Conservation (phyloP, 1,140 invertebrate species). For the Centruroides sculpturatus region DNA sequence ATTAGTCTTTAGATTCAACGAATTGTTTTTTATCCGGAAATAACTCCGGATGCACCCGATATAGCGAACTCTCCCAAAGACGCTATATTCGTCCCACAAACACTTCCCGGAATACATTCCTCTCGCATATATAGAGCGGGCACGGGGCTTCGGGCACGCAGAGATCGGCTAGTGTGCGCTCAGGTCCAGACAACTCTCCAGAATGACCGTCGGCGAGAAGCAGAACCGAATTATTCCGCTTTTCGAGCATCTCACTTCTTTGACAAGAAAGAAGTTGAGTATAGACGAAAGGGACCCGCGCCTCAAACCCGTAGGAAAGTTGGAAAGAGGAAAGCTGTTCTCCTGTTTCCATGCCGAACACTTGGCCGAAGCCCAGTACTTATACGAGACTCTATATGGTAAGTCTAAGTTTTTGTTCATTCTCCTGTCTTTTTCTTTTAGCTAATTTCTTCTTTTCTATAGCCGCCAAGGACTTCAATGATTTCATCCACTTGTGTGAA, state of each 20-base stretch:
- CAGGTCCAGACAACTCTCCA: background rate
- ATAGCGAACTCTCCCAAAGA: too few species aligned
- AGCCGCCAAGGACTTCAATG: slow-evolving; percentile 9
- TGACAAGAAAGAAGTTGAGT: slow-evolving; percentile 1
- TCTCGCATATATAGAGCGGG: too few species aligned
- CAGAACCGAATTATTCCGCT: slow-evolving; percentile 6
- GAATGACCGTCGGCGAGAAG: slow-evolving; percentile 3
- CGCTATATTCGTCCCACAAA: too few species aligned
- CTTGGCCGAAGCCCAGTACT: slow-evolving; percentile 2
- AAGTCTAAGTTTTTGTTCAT: background rate
- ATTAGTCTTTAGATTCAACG: too few species aligned
- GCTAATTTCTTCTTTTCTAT: background rate
- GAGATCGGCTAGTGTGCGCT: background rate
- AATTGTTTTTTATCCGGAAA: too few species aligned
- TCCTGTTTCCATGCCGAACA: slow-evolving; percentile 9
- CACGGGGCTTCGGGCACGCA: too few species aligned
- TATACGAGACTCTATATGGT: slow-evolving; percentile 8
- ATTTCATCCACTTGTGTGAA: slow-evolving; percentile 7
- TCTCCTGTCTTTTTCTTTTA: background rate
- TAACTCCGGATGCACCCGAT: too few species aligned
- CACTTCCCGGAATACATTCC: too few species aligned
- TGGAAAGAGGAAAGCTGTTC: slow-evolving; percentile 5
- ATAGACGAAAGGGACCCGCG: slow-evolving; percentile 4
- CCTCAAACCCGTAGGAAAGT: background rate
- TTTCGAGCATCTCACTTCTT: slow-evolving; percentile 9